Percentiles rank a stretch among this genome's conserved stretches.
Evolutionary conservation across 2,113 vertebrate genomes (phyloP).

Genomic region (Bungarus multicinctus): DNA sequence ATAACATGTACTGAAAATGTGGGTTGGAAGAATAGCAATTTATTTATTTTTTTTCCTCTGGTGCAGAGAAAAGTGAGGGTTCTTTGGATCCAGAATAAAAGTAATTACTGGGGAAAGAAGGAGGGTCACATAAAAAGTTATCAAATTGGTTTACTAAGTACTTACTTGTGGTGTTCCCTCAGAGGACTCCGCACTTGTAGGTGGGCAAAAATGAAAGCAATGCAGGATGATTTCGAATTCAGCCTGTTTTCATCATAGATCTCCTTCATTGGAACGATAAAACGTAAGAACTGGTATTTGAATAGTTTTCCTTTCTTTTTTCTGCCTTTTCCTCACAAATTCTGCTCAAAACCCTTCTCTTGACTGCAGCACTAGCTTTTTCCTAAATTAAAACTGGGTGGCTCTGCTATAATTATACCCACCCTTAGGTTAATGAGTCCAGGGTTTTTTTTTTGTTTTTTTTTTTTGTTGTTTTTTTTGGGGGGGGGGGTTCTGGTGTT

Average conservation of each 20-base stretch:
- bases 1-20: background rate
- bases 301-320: background rate
- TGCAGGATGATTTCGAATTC: background rate
- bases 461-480: too few relatives aligned
- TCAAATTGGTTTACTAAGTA: background rate
- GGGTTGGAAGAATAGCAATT: background rate
- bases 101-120: background rate
- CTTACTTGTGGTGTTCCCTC: background rate
- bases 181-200: background rate
- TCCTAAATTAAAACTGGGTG: background rate
- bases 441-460: too few relatives aligned
- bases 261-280: background rate
- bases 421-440: background rate
- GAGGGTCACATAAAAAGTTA: background rate
- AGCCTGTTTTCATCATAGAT: background rate
- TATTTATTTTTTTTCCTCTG: background rate
- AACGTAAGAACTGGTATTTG: background rate
- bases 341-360: background rate
- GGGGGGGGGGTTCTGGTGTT: background rate
- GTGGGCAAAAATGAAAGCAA: background rate
- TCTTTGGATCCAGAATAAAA: background rate
- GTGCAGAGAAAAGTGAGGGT: background rate
- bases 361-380: background rate
- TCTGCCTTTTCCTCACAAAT: background rate
- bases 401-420: background rate